These are phyloP conservation scores for Apotomis capreana DNA, from an alignment of 2,888 invertebrate species.

Conservation along the genomic window DNA sequence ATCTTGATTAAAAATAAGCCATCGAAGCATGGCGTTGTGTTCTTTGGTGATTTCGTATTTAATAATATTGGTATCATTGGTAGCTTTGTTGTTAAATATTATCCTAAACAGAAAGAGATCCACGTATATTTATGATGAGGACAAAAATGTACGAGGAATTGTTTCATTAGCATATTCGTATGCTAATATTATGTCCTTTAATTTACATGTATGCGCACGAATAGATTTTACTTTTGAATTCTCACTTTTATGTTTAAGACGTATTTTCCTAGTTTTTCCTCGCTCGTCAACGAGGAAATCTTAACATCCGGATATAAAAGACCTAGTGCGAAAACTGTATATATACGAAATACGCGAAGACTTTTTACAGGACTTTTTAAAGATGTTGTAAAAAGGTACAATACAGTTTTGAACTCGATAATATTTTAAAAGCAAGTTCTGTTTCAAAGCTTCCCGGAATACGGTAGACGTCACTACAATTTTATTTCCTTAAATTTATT, in stretches of 20 bases:
- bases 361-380: neutral
- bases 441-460: too few species aligned
- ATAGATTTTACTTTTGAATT: conserved; percentile 6
- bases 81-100: neutral
- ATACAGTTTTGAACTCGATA: too few species aligned
- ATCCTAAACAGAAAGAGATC: neutral
- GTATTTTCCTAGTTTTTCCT: neutral
- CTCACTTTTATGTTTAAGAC: neutral
- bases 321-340: neutral
- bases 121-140: neutral
- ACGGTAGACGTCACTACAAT: too few species aligned
- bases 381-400: too few species aligned
- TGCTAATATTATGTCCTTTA: conserved; percentile 18
- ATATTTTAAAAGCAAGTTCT: too few species aligned
- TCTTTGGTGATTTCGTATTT: too few species aligned
- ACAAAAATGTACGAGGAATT: neutral
- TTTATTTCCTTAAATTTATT: too few species aligned
- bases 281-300: conserved; percentile 1
- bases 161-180: neutral
- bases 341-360: neutral
- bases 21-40: too few species aligned
- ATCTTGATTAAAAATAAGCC: too few species aligned
- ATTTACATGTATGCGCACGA: conserved; percentile 1
- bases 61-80: too few species aligned
- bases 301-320: neutral